phyloP scores from a whole-genome alignment of 2,797 vertebrate genomes.

The Eulemur rubriventer region DNA sequence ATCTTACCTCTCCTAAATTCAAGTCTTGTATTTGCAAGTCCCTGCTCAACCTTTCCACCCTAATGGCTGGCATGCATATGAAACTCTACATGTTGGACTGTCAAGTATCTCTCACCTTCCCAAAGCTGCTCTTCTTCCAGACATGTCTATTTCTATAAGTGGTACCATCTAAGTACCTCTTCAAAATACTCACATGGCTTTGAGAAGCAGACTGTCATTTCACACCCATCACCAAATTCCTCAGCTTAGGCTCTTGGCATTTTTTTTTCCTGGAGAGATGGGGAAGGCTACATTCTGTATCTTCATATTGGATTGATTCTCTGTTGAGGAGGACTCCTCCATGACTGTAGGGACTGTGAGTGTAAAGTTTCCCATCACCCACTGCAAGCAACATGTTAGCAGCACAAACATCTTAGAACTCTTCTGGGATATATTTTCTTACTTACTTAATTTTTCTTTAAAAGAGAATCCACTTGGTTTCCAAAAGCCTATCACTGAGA shows the following conservation, averaged over 20 bases:
- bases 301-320: not conserved
- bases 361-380: not conserved
- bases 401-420: not conserved
- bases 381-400: not conserved
- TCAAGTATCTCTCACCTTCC: not conserved
- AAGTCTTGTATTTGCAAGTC: not conserved
- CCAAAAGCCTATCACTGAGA: not conserved
- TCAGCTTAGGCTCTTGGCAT: not conserved
- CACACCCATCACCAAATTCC: not conserved
- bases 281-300: not conserved
- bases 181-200: not conserved
- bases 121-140: conserved; percentile 3
- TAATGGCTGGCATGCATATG: not conserved
- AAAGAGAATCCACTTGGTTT: not conserved
- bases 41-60: not conserved
- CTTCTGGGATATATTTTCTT: not conserved
- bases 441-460: not conserved
- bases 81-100: not conserved
- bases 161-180: not conserved
- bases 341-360: not conserved
- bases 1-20: not conserved
- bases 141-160: not conserved
- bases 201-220: not conserved
- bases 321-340: not conserved
- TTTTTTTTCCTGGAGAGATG: not conserved